Base-by-base conservation (phyloP, 2,888 invertebrate genomes). In the Papilio elwesi region DNA sequence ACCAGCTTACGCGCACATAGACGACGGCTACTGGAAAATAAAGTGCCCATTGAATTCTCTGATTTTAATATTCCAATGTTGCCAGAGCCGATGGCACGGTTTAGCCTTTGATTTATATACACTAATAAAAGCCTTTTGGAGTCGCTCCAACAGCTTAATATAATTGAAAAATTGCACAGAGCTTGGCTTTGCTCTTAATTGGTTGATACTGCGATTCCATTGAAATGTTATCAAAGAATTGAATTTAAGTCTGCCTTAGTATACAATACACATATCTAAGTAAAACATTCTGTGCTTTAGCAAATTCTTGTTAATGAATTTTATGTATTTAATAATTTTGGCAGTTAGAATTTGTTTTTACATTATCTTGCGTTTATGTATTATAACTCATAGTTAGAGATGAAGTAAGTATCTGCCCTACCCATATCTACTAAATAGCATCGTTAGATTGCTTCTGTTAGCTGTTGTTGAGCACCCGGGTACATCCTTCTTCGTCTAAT, bases 41-140 rank as follows among this genome's bases (percentile, higher is more conserved):
- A 76, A 3, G 13, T 11, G 59, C 38, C 8, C 43, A 62, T 74
- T 53, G 74, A 75, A 36, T 77, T 74, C 72, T 71, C 70, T 36
- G 53, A 55, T 68, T 62, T 55, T 68, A 26, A 59, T 38, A 59
- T 68, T 68, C 38, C 51, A 68, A 51, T 68, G 49, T 62, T 62
- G 49, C 68, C 49, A 51, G 59, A n/a, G 13, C 16, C 49, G 3
- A 36, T 16, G 49, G 64, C 13, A 38, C 59, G 49, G 15, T 59
- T 48, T 70, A 63, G 63, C 38, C 11, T 70, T 63, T 53, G 63
- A 70, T 70, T 63, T 70, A 63, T 53, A 63, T 63, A 16, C 63
- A 13, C 52, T 70, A 70, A 69, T 69, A 69, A 70, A 70, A 63
- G 70, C 63, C 59, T 68, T 68, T 68, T 68, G 68, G 68, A 68